Evolutionary conservation across 2,797 vertebrate species (phyloP), one percentile per base, ranked within the genome.

Genomic region (Melopsittacus undulatus): DNA sequence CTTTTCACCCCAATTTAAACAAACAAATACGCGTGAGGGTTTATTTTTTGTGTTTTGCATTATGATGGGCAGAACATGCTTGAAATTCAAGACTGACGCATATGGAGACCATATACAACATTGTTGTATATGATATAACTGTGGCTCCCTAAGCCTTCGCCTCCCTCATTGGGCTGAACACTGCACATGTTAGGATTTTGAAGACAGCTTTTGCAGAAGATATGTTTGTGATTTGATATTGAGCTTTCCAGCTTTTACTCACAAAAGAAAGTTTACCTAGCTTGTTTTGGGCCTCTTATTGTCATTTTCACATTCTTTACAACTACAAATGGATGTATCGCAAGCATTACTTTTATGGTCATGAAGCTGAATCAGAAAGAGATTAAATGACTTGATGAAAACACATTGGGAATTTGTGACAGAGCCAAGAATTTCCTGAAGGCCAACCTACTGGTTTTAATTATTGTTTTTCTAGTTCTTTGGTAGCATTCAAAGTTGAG

Each of bases 381-480:
- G 68, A 78, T 83, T 80, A 85, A 92, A 85, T 59, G 52, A 68
- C 78, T 90, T 38, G 24, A 56, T 64, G 81, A 94, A 94, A 48
- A 92, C 77, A 87, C 83, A 82, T 67, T 91, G 75, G 87, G 90
- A 96, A 95, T 92, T 12, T 82, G 80, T 87, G 91, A 87, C 36
- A 77, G 62, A 90, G 77, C 43, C 94, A 96, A 96, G 85, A 93
- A 92, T 83, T 94, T 96, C 78, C 90, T 92, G 88, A 90, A 91
- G 77, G 68, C 52, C 42, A 92, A 32, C 27, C 22, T 74, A 64
- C 48, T 94, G 72, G 6, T 94, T 96, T 89, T 75, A 96, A 85
- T 91, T 91, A 92, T 51, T 74, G 45, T 46, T 90, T 70, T 82
- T 77, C 43, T 61, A 45, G 40, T 61, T 83, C 46, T 56, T 87